A percentile compares a stretch with the other conserved stretches of the same genome.
Conservation (phyloP, 2,888 invertebrate genomes). For the Ernsta delagoae region DNA sequence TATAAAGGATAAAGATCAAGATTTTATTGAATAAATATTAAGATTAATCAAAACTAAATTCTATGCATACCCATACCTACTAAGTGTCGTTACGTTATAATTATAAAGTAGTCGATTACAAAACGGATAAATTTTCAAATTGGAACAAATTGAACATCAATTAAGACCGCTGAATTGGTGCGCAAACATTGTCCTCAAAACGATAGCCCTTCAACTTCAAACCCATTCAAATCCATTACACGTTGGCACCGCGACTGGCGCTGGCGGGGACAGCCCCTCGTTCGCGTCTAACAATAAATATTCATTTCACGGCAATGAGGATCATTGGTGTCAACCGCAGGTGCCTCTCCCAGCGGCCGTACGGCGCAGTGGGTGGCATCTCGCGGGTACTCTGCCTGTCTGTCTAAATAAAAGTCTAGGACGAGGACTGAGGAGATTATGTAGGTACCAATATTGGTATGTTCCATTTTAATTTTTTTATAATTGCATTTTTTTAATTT, state of each 20-base stretch:
- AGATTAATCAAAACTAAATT: too few species aligned
- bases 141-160: constrained; percentile 36
- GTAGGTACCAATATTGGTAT: too few species aligned
- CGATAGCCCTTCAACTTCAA: constrained; percentile 34
- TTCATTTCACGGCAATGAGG: constrained; percentile 54
- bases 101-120: background rate
- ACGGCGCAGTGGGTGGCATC: constrained; percentile 40
- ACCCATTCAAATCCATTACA: constrained; percentile 34
- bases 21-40: too few species aligned
- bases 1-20: too few species aligned
- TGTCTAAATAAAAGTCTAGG: background rate
- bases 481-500: too few species aligned
- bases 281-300: constrained; percentile 50
- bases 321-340: constrained; percentile 66
- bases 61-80: too few species aligned
- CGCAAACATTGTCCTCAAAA: constrained; percentile 25
- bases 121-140: constrained; percentile 7
- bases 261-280: constrained; percentile 41
- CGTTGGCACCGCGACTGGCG: background rate
- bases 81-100: background rate
- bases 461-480: too few species aligned
- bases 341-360: constrained; percentile 38
- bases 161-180: constrained; percentile 26
- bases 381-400: constrained; percentile 38
- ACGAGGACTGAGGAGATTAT: too few species aligned